Percentiles rank a stretch among this genome's conserved stretches.
Evolutionary conservation across 2,888 invertebrate genomes (phyloP).

Genomic region (Prosopocoilus inquinatus): DNA sequence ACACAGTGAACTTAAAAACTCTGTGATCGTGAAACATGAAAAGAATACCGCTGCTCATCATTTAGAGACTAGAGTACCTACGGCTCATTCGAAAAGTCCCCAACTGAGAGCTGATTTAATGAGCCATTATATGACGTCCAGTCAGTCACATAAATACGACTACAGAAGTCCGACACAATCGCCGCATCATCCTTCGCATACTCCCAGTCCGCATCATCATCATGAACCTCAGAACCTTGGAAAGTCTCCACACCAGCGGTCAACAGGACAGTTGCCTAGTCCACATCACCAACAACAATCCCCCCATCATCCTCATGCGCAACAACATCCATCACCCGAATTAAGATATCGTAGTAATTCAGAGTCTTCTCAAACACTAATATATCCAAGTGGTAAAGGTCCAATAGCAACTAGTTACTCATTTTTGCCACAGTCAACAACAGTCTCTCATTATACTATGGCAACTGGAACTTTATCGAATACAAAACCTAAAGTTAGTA

Average conservation of each 20-base stretch:
- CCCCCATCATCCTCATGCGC: constrained; percentile 50
- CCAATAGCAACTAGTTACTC: constrained; percentile 44
- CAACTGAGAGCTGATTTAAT: constrained; percentile 57
- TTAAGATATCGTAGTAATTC: constrained; percentile 41
- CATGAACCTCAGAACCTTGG: constrained; percentile 43
- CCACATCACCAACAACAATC: constrained; percentile 53
- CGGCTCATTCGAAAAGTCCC: constrained; percentile 59
- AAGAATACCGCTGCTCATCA: constrained; percentile 56
- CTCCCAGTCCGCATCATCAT: constrained; percentile 36
- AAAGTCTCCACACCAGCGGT: constrained; percentile 37
- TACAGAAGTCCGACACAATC: constrained; percentile 52
- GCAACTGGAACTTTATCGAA: constrained; percentile 54
- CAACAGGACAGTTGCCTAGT: constrained; percentile 48
- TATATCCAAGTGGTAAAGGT: constrained; percentile 39
- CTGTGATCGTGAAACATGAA: constrained; percentile 79
- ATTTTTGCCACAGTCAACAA: constrained; percentile 51
- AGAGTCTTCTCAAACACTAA: constrained; percentile 40
- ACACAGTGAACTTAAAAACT: constrained; percentile 68
- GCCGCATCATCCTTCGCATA: constrained; percentile 48
- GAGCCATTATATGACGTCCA: constrained; percentile 57
- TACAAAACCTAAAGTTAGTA: constrained; percentile 68
- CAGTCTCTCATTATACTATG: constrained; percentile 54
- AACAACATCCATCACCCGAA: constrained; percentile 45
- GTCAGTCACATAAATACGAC: constrained; percentile 36
- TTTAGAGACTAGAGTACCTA: constrained; percentile 53